Evolutionary conservation across 1,140 invertebrate genomes (phyloP).

Genomic region (Frieseomelitta varia): DNA sequence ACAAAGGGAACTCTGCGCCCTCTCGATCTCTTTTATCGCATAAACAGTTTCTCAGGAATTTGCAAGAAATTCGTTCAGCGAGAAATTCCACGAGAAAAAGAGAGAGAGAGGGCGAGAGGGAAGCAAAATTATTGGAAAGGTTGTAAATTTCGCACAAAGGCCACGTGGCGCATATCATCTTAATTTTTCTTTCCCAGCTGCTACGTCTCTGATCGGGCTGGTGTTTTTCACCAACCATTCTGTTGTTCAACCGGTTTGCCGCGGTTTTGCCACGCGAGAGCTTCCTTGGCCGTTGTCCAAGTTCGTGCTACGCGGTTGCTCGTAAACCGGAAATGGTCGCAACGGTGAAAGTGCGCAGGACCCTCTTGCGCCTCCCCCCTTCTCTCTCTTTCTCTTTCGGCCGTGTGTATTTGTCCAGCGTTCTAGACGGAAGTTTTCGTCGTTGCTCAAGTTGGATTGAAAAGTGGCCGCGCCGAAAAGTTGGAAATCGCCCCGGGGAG

Average conservation of each 20-base stretch:
- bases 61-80: not conserved
- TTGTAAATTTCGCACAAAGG: not conserved
- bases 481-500: not conserved
- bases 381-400: too few relatives aligned
- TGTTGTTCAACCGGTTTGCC: not conserved
- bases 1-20: too few relatives aligned
- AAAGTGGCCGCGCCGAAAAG: slow-evolving; percentile 3
- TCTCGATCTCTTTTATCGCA: not conserved
- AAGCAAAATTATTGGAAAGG: not conserved
- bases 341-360: not conserved
- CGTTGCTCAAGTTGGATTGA: slow-evolving; percentile 18
- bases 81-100: not conserved
- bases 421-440: not conserved
- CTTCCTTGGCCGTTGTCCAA: slow-evolving; percentile 24
- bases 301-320: not conserved
- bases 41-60: not conserved
- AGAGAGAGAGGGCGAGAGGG: too few relatives aligned
- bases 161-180: not conserved
- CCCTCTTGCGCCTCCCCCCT: too few relatives aligned
- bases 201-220: not conserved
- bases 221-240: not conserved
- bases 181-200: not conserved
- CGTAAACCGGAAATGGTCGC: slow-evolving; percentile 16
- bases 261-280: slow-evolving; percentile 12
- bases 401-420: not conserved